phyloP scores from a whole-genome alignment of 2,888 invertebrate genomes.

The Platynereis dumerilii region DNA sequence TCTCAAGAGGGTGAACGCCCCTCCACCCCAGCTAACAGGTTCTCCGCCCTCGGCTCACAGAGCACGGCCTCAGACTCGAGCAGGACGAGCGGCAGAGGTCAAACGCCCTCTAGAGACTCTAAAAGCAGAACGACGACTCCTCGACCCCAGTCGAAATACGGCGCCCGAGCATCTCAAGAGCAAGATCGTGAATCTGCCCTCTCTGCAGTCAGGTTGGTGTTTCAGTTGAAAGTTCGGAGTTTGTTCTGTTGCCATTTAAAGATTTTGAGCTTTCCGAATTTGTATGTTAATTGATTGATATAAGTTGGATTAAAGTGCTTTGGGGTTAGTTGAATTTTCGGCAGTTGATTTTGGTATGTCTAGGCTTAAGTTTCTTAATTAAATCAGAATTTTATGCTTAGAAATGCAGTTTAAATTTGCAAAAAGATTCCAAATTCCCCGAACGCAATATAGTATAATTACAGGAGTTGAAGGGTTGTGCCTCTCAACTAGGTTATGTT shows the following conservation, averaged over 20 bases:
- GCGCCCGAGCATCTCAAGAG: constrained; percentile 52
- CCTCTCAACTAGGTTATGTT: too few relatives aligned
- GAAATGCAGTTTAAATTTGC: too few relatives aligned
- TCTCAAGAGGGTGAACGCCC: constrained; percentile 28
- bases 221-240: background rate
- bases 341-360: too few relatives aligned
- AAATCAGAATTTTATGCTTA: too few relatives aligned
- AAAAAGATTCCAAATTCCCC: too few relatives aligned
- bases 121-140: constrained; percentile 3
- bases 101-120: constrained; percentile 15
- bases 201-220: constrained; percentile 50
- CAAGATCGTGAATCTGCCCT: constrained; percentile 55
- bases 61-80: constrained; percentile 6
- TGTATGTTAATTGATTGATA: too few relatives aligned
- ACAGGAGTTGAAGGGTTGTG: too few relatives aligned
- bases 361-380: too few relatives aligned
- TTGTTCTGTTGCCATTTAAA: background rate
- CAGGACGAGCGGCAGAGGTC: constrained; percentile 12
- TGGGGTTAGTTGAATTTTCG: too few relatives aligned
- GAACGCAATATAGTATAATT: too few relatives aligned
- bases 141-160: constrained; percentile 30
- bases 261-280: too few relatives aligned
- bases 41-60: constrained; percentile 13
- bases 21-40: constrained; percentile 9
- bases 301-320: too few relatives aligned